phyloP scores from a whole-genome alignment of 1,140 invertebrate genomes.

The Aporrectodea caliginosa region DNA sequence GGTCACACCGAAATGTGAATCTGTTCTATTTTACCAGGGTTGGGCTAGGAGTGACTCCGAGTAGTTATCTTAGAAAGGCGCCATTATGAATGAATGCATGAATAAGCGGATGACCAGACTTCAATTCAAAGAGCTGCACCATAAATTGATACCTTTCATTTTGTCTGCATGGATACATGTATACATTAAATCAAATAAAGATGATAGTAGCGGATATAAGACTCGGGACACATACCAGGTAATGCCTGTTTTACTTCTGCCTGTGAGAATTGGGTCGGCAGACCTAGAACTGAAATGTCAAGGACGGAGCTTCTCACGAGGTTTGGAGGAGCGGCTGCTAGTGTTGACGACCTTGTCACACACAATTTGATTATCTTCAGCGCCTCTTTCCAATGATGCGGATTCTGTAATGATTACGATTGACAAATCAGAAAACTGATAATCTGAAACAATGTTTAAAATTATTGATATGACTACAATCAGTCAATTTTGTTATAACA shows the following conservation, averaged over 20 bases:
- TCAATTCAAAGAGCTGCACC: too few species aligned
- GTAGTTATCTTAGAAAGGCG: too few species aligned
- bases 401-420: constrained; percentile 60
- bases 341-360: constrained; percentile 82
- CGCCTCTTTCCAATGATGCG: constrained; percentile 86
- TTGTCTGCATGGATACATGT: too few species aligned
- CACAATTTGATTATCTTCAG: constrained; percentile 93
- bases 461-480: constrained; percentile 16
- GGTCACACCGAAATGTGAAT: too few species aligned
- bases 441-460: constrained; percentile 11
- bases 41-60: too few species aligned
- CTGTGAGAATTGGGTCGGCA: constrained; percentile 63
- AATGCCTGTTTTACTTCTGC: constrained; percentile 75
- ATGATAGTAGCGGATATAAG: too few species aligned
- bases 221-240: constrained; percentile 60
- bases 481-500: background rate
- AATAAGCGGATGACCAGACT: too few species aligned
- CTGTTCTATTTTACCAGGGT: too few species aligned
- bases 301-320: constrained; percentile 38
- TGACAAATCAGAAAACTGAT: background rate
- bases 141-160: too few species aligned
- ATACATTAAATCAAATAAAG: too few species aligned
- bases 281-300: constrained; percentile 35
- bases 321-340: constrained; percentile 59
- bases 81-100: too few species aligned